These are phyloP conservation scores for Rhabdornis inornatus DNA, from an alignment of 2,113 vertebrate genomes.

Conservation along the genomic window DNA sequence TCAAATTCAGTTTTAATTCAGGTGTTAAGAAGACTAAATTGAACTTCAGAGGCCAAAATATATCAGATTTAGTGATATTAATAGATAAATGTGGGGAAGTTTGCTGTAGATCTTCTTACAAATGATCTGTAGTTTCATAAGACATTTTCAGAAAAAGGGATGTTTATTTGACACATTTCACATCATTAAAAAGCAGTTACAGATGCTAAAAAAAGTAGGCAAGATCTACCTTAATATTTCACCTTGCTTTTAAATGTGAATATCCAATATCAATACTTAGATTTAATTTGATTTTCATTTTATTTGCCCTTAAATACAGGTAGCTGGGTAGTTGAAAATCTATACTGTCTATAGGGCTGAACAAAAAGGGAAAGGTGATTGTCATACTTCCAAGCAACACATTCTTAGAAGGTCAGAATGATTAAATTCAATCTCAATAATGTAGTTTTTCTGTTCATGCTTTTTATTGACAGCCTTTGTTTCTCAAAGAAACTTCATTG, in stretches of 20 bases:
- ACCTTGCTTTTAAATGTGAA: not conserved
- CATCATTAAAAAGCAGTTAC: not conserved
- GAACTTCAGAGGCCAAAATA: not conserved
- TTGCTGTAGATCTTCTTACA: not conserved
- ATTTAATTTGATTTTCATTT: not conserved
- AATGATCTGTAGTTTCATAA: not conserved
- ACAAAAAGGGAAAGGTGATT: conserved; percentile 5
- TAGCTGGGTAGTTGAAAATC: not conserved
- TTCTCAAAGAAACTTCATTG: conserved; percentile 72
- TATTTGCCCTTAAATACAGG: not conserved
- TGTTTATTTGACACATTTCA: not conserved
- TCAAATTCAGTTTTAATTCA: not conserved
- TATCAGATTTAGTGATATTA: not conserved
- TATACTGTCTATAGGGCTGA: not conserved
- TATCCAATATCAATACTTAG: not conserved
- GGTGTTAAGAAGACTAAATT: not conserved
- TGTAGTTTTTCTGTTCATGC: conserved; percentile 42
- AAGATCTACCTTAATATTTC: not conserved
- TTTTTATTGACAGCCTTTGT: conserved; percentile 70
- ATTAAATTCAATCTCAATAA: conserved; percentile 39
- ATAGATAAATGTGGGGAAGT: not conserved
- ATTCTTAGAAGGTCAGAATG: conserved; percentile 42
- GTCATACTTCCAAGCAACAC: not conserved
- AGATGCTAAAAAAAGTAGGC: not conserved
- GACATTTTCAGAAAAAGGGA: not conserved